Evolutionary conservation across 1,140 invertebrate species (phyloP), one percentile per base, ranked within the genome.

Genomic region (Trinorchestia longiramus): DNA sequence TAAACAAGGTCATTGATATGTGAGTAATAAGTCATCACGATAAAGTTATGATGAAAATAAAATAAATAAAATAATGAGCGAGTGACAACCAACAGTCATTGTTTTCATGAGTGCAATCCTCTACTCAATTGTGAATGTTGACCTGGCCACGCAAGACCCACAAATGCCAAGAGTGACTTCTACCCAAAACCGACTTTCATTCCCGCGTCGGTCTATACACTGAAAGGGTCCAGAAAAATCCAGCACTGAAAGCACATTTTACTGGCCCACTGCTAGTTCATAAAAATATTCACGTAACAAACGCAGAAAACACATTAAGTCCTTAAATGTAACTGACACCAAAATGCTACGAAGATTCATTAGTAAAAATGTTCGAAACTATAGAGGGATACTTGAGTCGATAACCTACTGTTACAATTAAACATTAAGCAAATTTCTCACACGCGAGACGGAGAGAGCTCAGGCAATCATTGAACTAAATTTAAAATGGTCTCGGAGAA

Each of bases 281-380:
- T 91, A 91, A 43, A 91, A 91, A 91, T 91, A 43, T 44, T 91
- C 28, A 91, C 88, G 88, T 91, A 91, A 91, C 88, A 91, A 91
- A 91, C 41, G 88, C 88, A 91, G 41, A 91, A 40, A 43, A 91
- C 88, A 91, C 88, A 42, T 91, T 43, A 43, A 91, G 88, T 91
- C 28, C 88, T 91, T 91, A 91, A 91, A 91, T 91, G 88, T 41
- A 91, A 91, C 41, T 91, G 88, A 91, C 88, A 91, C 15, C 43
- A 91, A 91, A 43, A 43, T 91, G 43, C 88, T 91, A 91, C 88
- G 43, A 91, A 91, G 88, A 91, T 44, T 43, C 41, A 91, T 91
- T 91, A 43, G 88, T 91, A 43, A 77, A 77, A 77, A 77, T 77
- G 62, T 77, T 77, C 62, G 62, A 77, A 28, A 77, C 28, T 77